Evolutionary conservation across 2,888 invertebrate species (phyloP), one percentile per base, ranked within the genome.

Genomic region (Archips xylosteana): DNA sequence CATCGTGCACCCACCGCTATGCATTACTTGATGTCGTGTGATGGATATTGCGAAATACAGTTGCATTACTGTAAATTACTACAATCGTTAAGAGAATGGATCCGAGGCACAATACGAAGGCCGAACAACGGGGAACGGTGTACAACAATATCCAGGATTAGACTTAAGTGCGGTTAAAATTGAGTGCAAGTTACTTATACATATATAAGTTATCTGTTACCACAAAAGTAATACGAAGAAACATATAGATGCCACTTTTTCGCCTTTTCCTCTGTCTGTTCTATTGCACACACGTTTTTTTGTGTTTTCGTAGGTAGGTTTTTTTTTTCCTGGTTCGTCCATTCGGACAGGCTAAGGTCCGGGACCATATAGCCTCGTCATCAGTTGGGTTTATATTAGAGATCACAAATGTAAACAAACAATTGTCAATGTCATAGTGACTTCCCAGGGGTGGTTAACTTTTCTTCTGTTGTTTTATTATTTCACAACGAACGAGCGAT

Each of bases 21-120:
- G 63, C 68, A 70, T 74, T 70, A 61, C 57, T 65, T 65, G 60
- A 61, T 64, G 74, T 74, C 74, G 74, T 74, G 74, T 74, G 69
- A 74, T 74, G 69, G 69, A 74, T 73, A 73, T 74, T 74, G 70
- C 69, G 69, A 74, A 74, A 74, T 70, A 51, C 65, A 74, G 73
- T 60, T 68, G 51, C 64, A 74, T 74, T 74, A 69, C 73, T 60
- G 69, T 74, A 74, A 74, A 65, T 74, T 65, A 70, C 69, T 65
- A 70, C 69, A 69, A 69, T 73, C 63, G 64, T 49, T 51, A 51
- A 49, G 72, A 64, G 73, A 74, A 51, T 63, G 74, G 74, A 74
- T 72, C 62, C 67, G 62, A 9, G 45, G 39, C 13, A 64, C 74
- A 70, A 60, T 49, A 45, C 62, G 67, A 74, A 70, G 69, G 73